Conservation (phyloP, 2,888 invertebrate species). For the Aproaerema taeniolella region DNA sequence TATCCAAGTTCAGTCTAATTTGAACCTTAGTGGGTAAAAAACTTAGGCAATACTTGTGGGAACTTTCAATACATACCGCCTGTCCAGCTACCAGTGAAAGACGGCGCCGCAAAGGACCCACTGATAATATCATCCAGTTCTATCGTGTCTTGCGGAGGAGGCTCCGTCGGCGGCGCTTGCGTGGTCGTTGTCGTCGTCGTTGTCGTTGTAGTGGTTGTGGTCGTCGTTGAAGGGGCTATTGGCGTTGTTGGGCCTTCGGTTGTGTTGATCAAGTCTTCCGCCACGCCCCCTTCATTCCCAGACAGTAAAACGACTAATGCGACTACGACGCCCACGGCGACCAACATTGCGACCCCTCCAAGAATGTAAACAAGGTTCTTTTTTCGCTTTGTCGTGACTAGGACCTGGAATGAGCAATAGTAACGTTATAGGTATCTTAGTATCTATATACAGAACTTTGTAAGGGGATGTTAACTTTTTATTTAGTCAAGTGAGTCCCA, state of each 20-base stretch:
- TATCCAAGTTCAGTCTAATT: no score
- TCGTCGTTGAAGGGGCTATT: conserved; percentile 15
- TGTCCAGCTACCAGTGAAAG: conserved; percentile 90
- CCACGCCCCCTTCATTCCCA: conserved; percentile 42
- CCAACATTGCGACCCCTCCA: conserved; percentile 72
- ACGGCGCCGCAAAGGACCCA: conserved; percentile 80
- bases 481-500: conserved; percentile 10
- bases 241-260: conserved; percentile 32
- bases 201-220: conserved; percentile 28
- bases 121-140: conserved; percentile 84
- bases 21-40: no score
- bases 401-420: conserved; percentile 77
- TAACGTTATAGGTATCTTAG: background rate
- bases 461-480: no score
- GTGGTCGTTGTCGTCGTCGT: conserved; percentile 23
- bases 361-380: conserved; percentile 75
- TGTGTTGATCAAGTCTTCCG: conserved; percentile 39
- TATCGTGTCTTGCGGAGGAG: conserved; percentile 35
- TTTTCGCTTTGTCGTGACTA: conserved; percentile 76
- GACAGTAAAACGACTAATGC: conserved; percentile 77
- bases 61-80: no score
- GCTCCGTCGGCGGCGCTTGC: conserved; percentile 9
- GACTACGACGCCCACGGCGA: conserved; percentile 78
- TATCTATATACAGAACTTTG: no score
- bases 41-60: no score